Base-by-base conservation (phyloP, 1,140 invertebrate genomes). In the Aphis gossypii region DNA sequence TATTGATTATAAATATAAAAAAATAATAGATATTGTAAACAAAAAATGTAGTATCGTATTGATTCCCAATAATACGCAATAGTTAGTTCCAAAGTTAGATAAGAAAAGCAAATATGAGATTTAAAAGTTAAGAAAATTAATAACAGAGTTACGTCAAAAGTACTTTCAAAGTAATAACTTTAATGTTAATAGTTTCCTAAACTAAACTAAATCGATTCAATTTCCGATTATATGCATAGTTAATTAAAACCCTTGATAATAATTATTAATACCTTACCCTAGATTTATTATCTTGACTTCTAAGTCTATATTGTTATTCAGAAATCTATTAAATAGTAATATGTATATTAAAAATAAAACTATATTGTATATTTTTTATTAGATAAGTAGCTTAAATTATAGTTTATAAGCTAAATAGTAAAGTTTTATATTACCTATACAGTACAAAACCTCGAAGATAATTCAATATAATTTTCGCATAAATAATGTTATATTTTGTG, bases 151-250 rank as follows among this genome's bases (percentile, higher is more conserved):
- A 76, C 60, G 14, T 76, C 60, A 76, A 14, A n/a, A 18, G 14
- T n/a, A 76, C 60, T 76, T 76, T 76, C 60, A 35, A 76, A 76
- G 60, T 76, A 76, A n/a, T 76, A 76, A 76, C 30, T 76, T 76
- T 76, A 76, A 76, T n/a, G 30, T 76, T 76, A 76, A 76, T 76
- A 76, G 60, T 76, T 76, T 76, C 60, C n/a, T 76, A 76, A 76
- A 76, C n/a, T 76, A 76, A 76, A 76, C 60, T 76, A 76, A 76
- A 76, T 76, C 60, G 18, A 76, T 76, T 76, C 60, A n/a, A 76
- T n/a, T 76, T 76, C 60, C 60, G 60, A 76, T 76, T 35, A 76
- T 76, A 76, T n/a, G n/a, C 60, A 76, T n/a, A 76, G 30, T 76
- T 76, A 76, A 76, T 76, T 76, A 76, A 76, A n/a, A 18, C 30